phyloP scores from a whole-genome alignment of 2,888 invertebrate species.

The Prosapia bicincta region DNA sequence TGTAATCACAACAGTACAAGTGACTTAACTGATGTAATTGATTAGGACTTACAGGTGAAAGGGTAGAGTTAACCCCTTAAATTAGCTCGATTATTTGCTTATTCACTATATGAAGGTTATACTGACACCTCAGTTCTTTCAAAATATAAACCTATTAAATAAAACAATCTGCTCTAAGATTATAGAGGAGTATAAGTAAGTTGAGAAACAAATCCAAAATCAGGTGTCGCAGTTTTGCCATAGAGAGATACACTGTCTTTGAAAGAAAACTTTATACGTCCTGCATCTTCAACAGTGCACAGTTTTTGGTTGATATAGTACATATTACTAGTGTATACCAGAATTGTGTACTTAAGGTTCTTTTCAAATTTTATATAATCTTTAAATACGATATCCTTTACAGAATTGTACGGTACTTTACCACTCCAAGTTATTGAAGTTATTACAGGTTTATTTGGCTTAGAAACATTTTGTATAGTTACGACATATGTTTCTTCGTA shows the following conservation, averaged over 20 bases:
- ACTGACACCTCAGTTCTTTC: too few relatives aligned
- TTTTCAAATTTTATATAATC: slow-evolving; percentile 19
- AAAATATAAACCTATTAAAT: too few relatives aligned
- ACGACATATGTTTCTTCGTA: slow-evolving; percentile 27
- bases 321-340: slow-evolving; percentile 23
- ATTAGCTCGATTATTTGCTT: too few relatives aligned
- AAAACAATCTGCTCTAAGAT: too few relatives aligned
- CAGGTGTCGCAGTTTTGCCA: slow-evolving; percentile 18
- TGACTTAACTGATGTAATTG: too few relatives aligned
- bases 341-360: slow-evolving; percentile 20
- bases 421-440: slow-evolving; percentile 23
- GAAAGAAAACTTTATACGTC: slow-evolving; percentile 16
- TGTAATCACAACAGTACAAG: too few relatives aligned
- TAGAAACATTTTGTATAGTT: slow-evolving; percentile 21
- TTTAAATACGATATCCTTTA: slow-evolving; percentile 17
- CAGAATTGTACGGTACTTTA: slow-evolving; percentile 23
- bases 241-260: slow-evolving; percentile 24
- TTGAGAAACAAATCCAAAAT: slow-evolving; percentile 25
- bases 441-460: slow-evolving; percentile 8
- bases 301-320: slow-evolving; percentile 26
- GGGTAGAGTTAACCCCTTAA: too few relatives aligned
- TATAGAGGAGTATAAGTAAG: slow-evolving; percentile 12
- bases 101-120: too few relatives aligned
- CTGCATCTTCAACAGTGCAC: slow-evolving; percentile 8
- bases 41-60: too few relatives aligned